A percentile compares a stretch with the other conserved stretches of the same genome.
Conservation (phyloP, 2,888 invertebrate species). For the Lepeophtheirus nordmannii region DNA sequence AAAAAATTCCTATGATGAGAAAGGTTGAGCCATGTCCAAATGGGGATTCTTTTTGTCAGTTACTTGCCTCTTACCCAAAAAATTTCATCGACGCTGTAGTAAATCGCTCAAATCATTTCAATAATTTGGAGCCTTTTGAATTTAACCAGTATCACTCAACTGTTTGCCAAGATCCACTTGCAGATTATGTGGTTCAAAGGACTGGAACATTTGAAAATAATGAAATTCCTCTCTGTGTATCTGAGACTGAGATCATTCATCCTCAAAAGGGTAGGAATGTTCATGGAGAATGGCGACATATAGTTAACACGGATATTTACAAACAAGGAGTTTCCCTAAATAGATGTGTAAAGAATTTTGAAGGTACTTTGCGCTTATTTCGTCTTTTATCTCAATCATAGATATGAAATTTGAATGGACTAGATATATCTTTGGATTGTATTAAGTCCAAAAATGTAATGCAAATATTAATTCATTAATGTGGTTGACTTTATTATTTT, state of each 20-base stretch:
- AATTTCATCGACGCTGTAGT: not conserved
- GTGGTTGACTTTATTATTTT: no score
- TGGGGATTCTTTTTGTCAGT: not conserved
- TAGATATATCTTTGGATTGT: not conserved
- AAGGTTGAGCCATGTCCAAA: not conserved
- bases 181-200: not conserved
- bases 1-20: not conserved
- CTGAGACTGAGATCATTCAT: not conserved
- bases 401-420: not conserved
- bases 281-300: not conserved
- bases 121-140: not conserved
- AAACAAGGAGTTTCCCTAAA: slow-evolving; percentile 12
- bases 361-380: not conserved
- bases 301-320: slow-evolving; percentile 15
- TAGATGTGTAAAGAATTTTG: not conserved
- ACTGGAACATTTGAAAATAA: not conserved
- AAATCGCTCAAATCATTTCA: not conserved
- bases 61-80: not conserved
- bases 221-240: slow-evolving; percentile 5
- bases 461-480: no score
- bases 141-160: not conserved
- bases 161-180: not conserved
- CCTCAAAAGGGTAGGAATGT: slow-evolving; percentile 18
- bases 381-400: not conserved
- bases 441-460: no score